Evolutionary conservation across 2,888 invertebrate species (phyloP).

Genomic region (Drosophila demipolita): DNA sequence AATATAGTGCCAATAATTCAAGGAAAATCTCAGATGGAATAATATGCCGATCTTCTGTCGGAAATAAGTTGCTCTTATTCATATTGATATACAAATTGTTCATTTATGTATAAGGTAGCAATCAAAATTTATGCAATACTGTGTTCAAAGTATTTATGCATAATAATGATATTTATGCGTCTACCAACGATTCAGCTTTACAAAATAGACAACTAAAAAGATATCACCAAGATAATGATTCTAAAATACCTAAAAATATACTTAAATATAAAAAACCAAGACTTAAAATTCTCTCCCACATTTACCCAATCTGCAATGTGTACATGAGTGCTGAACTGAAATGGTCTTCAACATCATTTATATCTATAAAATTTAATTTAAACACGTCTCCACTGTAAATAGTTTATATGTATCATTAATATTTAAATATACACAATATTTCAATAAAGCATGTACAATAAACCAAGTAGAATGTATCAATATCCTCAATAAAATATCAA

Average conservation of each 20-base stretch:
- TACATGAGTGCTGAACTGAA: conserved; percentile 34
- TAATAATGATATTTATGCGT: conserved; percentile 13
- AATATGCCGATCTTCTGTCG: conserved; percentile 32
- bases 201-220: conserved; percentile 25
- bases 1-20: conserved; percentile 56
- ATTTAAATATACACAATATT: conserved; percentile 2
- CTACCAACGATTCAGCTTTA: conserved; percentile 29
- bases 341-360: conserved; percentile 29
- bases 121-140: conserved; percentile 26
- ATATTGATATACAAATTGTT: conserved; percentile 14
- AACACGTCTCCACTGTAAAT: not conserved
- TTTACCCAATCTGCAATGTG: conserved; percentile 14
- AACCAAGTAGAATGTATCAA: conserved; percentile 38
- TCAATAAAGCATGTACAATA: conserved; percentile 29
- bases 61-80: conserved; percentile 29
- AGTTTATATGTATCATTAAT: not conserved
- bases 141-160: conserved; percentile 41
- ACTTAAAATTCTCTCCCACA: conserved; percentile 27
- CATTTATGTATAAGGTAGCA: conserved; percentile 24
- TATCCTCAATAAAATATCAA: conserved; percentile 54
- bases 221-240: conserved; percentile 25
- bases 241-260: conserved; percentile 26
- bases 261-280: conserved; percentile 29
- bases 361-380: not conserved
- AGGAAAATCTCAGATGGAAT: conserved; percentile 56